These are phyloP conservation scores for Rhagonycha lutea DNA, from an alignment of 2,888 invertebrate species.

Conservation along the genomic window DNA sequence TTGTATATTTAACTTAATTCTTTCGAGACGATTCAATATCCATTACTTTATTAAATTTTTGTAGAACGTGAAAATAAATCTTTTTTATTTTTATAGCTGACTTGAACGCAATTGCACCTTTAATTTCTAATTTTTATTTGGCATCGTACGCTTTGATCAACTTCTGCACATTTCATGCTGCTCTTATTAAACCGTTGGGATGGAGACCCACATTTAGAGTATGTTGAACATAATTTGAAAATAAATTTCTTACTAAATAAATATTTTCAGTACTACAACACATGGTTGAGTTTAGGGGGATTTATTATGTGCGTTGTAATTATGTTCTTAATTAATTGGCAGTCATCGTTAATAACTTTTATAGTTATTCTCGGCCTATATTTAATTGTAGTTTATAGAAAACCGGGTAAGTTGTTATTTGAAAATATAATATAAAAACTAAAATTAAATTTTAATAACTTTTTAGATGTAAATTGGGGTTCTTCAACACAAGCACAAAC, in stretches of 20 bases:
- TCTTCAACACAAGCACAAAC: conserved; percentile 96
- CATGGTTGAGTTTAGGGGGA: conserved; percentile 85
- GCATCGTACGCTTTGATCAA: conserved; percentile 94
- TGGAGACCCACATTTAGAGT: conserved; percentile 89
- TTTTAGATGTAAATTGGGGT: conserved; percentile 92
- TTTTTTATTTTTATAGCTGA: conserved; percentile 65
- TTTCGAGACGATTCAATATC: background rate
- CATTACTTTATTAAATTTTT: background rate
- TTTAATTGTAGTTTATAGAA: conserved; percentile 88
- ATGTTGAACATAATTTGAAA: conserved; percentile 42
- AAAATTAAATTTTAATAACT: conserved; percentile 1
- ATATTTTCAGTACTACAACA: conserved; percentile 81
- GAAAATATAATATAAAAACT: background rate
- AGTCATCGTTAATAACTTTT: conserved; percentile 89
- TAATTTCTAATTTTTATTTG: conserved; percentile 94
- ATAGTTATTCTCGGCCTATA: conserved; percentile 87
- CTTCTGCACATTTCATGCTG: conserved; percentile 94
- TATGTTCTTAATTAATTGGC: conserved; percentile 95
- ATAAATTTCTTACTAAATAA: conserved; percentile 1
- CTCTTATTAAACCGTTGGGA: conserved; percentile 83
- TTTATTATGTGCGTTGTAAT: conserved; percentile 83
- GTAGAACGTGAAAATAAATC: background rate
- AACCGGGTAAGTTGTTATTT: conserved; percentile 69
- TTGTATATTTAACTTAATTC: background rate
- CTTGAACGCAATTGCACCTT: conserved; percentile 85